phyloP scores from a whole-genome alignment of 2,797 vertebrate species.

The Limosa lapponica region DNA sequence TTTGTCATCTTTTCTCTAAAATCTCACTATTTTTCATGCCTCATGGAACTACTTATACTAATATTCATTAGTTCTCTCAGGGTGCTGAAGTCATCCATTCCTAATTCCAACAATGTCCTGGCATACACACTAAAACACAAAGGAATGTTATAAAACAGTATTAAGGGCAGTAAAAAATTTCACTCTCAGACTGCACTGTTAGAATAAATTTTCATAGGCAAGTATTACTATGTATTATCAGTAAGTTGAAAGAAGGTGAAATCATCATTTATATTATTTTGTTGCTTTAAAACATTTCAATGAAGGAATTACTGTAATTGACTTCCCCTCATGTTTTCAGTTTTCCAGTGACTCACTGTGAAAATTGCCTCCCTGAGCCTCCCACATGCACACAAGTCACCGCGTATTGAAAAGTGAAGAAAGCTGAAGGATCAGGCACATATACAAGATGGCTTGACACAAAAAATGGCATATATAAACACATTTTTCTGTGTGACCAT shows the following conservation, averaged over 20 bases:
- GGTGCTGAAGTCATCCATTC: neutral
- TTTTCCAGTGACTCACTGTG: neutral
- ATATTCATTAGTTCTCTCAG: neutral
- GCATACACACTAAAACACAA: neutral
- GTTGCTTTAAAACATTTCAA: neutral
- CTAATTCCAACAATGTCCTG: neutral
- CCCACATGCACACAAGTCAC: neutral
- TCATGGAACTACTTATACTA: constrained; percentile 2
- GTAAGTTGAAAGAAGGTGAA: neutral
- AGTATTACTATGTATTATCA: neutral
- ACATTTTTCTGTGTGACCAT: neutral
- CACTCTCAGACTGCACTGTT: neutral
- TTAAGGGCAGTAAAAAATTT: neutral
- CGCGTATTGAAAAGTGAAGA: neutral
- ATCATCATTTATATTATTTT: neutral
- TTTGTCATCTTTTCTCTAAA: neutral
- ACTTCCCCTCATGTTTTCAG: neutral
- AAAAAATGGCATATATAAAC: neutral
- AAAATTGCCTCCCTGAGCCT: neutral
- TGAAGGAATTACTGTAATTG: neutral
- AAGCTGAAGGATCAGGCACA: neutral
- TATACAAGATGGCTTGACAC: neutral
- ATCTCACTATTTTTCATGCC: neutral
- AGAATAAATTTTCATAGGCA: neutral
- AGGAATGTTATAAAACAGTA: neutral